These are phyloP conservation scores for Rhadinocentrus ornatus DNA, from an alignment of 2,797 vertebrate genomes.

Conservation along the genomic window DNA sequence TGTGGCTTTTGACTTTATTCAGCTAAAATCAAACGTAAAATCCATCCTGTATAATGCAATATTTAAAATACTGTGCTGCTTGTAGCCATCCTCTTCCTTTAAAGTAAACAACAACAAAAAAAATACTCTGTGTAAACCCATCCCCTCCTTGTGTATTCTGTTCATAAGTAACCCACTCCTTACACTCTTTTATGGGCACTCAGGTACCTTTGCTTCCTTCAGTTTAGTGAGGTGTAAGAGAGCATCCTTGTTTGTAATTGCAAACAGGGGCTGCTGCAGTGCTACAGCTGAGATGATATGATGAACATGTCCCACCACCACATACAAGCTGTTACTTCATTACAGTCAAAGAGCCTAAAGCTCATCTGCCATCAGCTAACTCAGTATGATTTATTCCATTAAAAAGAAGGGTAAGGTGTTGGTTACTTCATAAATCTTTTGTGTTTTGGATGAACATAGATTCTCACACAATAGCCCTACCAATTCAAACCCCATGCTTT, in stretches of 20 bases:
- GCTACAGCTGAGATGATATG: slow-evolving; percentile 49
- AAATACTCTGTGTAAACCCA: too few species aligned
- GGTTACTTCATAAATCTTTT: slow-evolving; percentile 28
- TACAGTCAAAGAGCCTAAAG: slow-evolving; percentile 33
- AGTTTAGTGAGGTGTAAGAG: slow-evolving; percentile 53
- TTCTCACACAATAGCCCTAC: slow-evolving; percentile 32
- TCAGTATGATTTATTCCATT: slow-evolving; percentile 26
- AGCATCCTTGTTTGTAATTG: slow-evolving; percentile 70
- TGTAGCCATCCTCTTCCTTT: slow-evolving; percentile 13
- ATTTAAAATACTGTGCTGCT: neutral
- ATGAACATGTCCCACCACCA: slow-evolving; percentile 42
- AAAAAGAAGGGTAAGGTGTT: slow-evolving; percentile 14
- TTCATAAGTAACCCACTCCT: slow-evolving; percentile 15
- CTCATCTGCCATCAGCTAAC: slow-evolving; percentile 28
- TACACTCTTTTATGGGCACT: slow-evolving; percentile 27
- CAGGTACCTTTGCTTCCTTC: slow-evolving; percentile 26
- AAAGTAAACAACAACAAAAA: slow-evolving; percentile 19
- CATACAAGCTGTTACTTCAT: slow-evolving; percentile 28
- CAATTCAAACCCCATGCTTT: slow-evolving; percentile 44
- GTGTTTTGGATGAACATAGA: slow-evolving; percentile 28
- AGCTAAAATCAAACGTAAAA: neutral
- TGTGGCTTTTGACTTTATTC: slow-evolving; percentile 15
- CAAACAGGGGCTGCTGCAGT: slow-evolving; percentile 52
- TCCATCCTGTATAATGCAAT: neutral
- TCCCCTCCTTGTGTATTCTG: slow-evolving; percentile 39